Conservation (phyloP, 2,888 invertebrate species). For the Pollenia griseotomentosa region DNA sequence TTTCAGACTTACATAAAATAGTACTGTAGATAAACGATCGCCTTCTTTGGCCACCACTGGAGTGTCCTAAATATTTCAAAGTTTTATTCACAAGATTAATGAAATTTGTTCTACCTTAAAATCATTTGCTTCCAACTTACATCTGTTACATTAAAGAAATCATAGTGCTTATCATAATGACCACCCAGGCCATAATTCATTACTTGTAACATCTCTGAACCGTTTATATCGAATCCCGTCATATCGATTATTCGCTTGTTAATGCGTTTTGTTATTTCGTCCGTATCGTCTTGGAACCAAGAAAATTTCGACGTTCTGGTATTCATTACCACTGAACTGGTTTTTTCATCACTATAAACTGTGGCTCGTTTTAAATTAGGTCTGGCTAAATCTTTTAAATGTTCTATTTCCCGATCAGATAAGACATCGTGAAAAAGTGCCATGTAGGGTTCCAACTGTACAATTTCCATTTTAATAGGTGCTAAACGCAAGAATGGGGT, state of each 20-base stretch:
- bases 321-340: slow-evolving; percentile 68
- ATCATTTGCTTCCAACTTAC: slow-evolving; percentile 73
- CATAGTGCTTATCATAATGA: slow-evolving; percentile 80
- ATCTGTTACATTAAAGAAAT: slow-evolving; percentile 78
- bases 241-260: slow-evolving; percentile 79
- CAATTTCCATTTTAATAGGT: slow-evolving; percentile 80
- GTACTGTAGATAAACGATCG: slow-evolving; percentile 82
- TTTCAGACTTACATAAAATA: slow-evolving; percentile 81
- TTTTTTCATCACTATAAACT: slow-evolving; percentile 74
- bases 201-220: slow-evolving; percentile 80
- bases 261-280: slow-evolving; percentile 73
- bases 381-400: slow-evolving; percentile 76
- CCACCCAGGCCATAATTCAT: slow-evolving; percentile 83
- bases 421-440: slow-evolving; percentile 80
- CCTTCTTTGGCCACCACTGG: slow-evolving; percentile 71
- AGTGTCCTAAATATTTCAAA: slow-evolving; percentile 25
- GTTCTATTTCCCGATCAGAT: slow-evolving; percentile 77
- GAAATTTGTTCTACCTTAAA: not conserved
- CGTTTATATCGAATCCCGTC: slow-evolving; percentile 78
- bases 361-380: slow-evolving; percentile 78
- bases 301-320: slow-evolving; percentile 80
- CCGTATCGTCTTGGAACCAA: slow-evolving; percentile 78
- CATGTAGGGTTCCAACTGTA: slow-evolving; percentile 80
- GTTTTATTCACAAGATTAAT: not conserved
- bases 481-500: slow-evolving; percentile 79